phyloP scores from a whole-genome alignment of 1,140 invertebrate genomes.

The Hycleus cichorii region DNA sequence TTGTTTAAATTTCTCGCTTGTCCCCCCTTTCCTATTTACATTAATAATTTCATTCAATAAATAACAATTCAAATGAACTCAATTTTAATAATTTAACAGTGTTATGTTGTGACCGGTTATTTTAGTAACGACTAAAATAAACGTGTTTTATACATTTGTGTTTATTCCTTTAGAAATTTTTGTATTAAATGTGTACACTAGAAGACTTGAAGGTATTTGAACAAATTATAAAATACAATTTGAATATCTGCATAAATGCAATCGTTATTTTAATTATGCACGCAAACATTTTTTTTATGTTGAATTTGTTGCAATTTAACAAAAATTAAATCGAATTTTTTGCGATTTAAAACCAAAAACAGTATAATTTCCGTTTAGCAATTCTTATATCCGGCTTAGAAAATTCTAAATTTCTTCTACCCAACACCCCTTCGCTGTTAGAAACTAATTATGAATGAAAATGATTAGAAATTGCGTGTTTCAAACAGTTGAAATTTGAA shows the following conservation, averaged over 20 bases:
- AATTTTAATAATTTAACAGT: too few species aligned
- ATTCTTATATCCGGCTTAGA: not conserved
- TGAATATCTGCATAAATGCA: slow-evolving; percentile 21
- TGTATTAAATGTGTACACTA: slow-evolving; percentile 42
- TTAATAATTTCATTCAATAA: too few species aligned
- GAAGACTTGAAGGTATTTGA: slow-evolving; percentile 40
- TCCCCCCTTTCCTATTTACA: too few species aligned
- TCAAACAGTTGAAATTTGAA: slow-evolving; percentile 9
- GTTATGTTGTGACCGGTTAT: too few species aligned
- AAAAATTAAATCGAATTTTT: too few species aligned
- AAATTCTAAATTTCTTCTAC: not conserved
- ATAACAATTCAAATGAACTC: too few species aligned
- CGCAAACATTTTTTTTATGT: slow-evolving; percentile 22
- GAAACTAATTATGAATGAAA: slow-evolving; percentile 18
- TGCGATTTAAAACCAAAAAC: not conserved
- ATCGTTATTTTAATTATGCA: slow-evolving; percentile 25
- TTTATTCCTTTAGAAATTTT: not conserved
- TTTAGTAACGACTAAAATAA: not conserved
- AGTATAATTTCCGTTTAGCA: slow-evolving; percentile 1
- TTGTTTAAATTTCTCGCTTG: too few species aligned
- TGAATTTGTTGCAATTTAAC: not conserved
- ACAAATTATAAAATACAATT: not conserved
- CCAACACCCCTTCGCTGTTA: not conserved
- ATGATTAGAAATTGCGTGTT: slow-evolving; percentile 26
- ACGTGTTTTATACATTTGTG: too few species aligned